phyloP scores from a whole-genome alignment of 2,113 vertebrate genomes.

The Poecile atricapillus region DNA sequence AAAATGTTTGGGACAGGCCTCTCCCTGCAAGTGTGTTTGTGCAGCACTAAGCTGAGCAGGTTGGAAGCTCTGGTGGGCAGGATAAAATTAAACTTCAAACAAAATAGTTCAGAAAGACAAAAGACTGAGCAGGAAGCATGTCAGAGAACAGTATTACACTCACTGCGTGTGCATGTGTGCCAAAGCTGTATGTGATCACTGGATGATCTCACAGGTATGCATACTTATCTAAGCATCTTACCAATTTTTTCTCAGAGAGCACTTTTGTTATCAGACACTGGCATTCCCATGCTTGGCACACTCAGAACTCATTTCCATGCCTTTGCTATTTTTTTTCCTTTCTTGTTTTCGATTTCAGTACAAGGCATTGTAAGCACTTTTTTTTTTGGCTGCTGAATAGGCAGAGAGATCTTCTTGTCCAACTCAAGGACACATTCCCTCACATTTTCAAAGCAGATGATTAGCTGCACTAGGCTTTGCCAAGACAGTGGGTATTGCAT shows the following conservation, averaged over 20 bases:
- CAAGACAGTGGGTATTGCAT: neutral
- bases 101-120: neutral
- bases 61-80: neutral
- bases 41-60: neutral
- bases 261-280: neutral
- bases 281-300: neutral
- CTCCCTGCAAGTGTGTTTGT: neutral
- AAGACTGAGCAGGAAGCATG: neutral
- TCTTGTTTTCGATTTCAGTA: neutral
- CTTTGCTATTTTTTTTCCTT: neutral
- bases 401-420: neutral
- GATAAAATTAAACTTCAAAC: neutral
- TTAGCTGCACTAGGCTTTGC: neutral
- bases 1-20: neutral
- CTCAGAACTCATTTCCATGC: neutral
- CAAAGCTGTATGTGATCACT: neutral
- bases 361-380: neutral
- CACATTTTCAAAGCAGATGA: neutral
- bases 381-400: neutral
- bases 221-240: neutral
- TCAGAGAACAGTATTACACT: neutral
- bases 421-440: neutral
- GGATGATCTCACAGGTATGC: fast-evolving
- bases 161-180: neutral
- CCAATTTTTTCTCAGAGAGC: neutral